Evolutionary conservation across 2,797 vertebrate genomes (phyloP).

Genomic region (Manis pentadactyla): DNA sequence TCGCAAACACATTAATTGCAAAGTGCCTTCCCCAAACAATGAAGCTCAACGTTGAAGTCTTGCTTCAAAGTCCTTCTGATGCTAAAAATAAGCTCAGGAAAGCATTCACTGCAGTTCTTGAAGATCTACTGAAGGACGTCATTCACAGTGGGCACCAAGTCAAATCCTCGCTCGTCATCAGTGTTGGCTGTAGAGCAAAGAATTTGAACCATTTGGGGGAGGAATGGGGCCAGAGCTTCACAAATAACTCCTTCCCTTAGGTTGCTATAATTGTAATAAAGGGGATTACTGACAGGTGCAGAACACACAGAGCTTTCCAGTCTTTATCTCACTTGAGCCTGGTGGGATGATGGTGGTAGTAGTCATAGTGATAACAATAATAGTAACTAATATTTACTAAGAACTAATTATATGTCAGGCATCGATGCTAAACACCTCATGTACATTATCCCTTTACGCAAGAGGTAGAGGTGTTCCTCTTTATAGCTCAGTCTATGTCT

Average conservation of each 20-base stretch:
- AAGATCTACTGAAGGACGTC: conserved; percentile 57
- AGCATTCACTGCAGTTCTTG: conserved; percentile 59
- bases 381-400: background rate
- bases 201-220: conserved; percentile 68
- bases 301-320: background rate
- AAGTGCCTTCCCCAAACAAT: conserved; percentile 37
- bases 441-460: background rate
- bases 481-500: background rate
- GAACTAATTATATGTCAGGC: background rate
- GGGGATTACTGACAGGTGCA: conserved; percentile 56
- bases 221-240: conserved; percentile 44
- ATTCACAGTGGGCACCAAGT: conserved; percentile 68
- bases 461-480: background rate
- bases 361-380: background rate
- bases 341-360: background rate
- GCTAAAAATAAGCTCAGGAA: conserved; percentile 75
- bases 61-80: conserved; percentile 53
- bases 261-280: conserved; percentile 50
- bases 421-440: background rate
- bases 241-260: conserved; percentile 54
- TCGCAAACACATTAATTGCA: background rate
- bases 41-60: conserved; percentile 53
- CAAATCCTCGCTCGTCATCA: conserved; percentile 66
- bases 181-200: conserved; percentile 68
- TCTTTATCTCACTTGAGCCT: background rate